phyloP scores from a whole-genome alignment of 2,888 invertebrate genomes.

The Euphydryas editha region DNA sequence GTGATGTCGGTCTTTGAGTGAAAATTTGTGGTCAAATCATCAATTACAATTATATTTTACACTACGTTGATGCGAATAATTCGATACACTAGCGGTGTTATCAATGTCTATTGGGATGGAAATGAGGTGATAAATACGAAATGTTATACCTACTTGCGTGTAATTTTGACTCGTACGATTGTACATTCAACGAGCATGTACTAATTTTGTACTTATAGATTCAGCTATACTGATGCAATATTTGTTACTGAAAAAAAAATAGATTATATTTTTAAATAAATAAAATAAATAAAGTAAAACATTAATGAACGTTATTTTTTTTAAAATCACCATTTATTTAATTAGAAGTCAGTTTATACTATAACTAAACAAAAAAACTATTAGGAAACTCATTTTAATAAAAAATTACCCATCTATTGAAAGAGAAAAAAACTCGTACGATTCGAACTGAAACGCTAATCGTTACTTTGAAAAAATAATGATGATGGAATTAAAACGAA shows the following conservation, averaged over 20 bases:
- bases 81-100: background rate
- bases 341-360: background rate
- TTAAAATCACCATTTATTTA: no score
- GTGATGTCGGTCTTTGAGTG: background rate
- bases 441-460: background rate
- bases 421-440: background rate
- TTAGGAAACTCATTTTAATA: background rate
- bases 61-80: background rate
- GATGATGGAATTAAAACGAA: conserved; percentile 21
- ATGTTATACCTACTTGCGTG: background rate
- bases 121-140: conserved; percentile 7
- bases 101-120: conserved; percentile 3
- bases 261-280: no score
- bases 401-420: background rate
- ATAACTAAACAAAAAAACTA: background rate
- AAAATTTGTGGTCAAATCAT: background rate
- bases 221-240: no score
- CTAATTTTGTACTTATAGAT: background rate
- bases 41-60: conserved; percentile 8
- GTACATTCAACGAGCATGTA: conserved; percentile 5
- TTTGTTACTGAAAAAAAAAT: no score
- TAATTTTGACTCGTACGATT: background rate
- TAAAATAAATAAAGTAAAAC: no score
- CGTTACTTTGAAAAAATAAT: conserved; percentile 34
- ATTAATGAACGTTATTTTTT: no score